Conservation (phyloP, 2,113 vertebrate species). For the Ploceus nigricollis region DNA sequence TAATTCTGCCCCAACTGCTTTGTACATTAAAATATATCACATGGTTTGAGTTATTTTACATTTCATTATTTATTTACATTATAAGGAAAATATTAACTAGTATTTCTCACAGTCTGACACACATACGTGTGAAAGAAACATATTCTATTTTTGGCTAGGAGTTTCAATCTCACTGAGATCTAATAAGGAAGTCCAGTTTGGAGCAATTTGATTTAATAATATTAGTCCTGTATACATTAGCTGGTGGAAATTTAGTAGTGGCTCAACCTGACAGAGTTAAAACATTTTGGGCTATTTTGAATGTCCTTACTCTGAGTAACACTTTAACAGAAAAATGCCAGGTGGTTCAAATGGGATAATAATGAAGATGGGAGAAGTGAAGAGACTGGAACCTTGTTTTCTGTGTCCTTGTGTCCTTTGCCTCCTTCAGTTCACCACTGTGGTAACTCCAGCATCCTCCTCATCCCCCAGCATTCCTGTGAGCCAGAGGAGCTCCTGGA, state of each 20-base stretch:
- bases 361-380: neutral
- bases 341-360: neutral
- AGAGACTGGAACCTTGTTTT: neutral
- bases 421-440: rapidly evolving
- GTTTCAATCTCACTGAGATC: neutral
- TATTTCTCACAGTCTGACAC: neutral
- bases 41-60: neutral
- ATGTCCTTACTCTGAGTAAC: neutral
- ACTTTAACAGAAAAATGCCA: neutral
- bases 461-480: neutral
- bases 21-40: neutral
- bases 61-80: constrained; percentile 10
- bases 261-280: neutral
- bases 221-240: neutral
- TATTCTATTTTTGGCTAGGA: neutral
- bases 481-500: neutral
- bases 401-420: neutral
- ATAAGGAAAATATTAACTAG: neutral
- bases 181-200: neutral
- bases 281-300: neutral
- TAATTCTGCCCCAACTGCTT: neutral
- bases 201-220: neutral
- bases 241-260: neutral
- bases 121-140: neutral
- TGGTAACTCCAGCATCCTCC: neutral